Percentiles rank a stretch among this genome's conserved stretches.
phyloP scores from a whole-genome alignment of 2,888 invertebrate species.

The Mongoloraphidia duomilia region DNA sequence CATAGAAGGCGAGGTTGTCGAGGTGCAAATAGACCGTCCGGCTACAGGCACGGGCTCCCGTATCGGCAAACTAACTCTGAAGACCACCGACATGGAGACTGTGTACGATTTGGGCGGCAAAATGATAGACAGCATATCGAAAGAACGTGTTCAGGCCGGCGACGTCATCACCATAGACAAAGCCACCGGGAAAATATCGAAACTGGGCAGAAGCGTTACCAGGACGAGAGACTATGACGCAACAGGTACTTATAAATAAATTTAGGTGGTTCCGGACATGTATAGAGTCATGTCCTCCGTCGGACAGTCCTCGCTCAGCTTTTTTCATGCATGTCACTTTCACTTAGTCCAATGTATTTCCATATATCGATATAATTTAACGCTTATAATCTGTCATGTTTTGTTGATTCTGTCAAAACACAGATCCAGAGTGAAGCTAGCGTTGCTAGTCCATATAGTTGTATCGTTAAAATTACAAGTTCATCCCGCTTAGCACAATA shows the following conservation, averaged over 20 bases:
- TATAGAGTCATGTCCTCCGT: too few relatives aligned
- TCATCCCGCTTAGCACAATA: too few relatives aligned
- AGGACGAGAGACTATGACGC: constrained; percentile 96
- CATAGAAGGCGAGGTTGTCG: constrained; percentile 97
- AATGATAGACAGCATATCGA: constrained; percentile 92
- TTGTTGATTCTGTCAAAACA: too few relatives aligned
- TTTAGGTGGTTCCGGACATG: too few relatives aligned
- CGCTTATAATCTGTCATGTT: too few relatives aligned
- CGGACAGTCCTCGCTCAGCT: too few relatives aligned
- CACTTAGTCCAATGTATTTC: too few relatives aligned
- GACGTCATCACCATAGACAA: constrained; percentile 98
- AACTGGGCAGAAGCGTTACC: constrained; percentile 86
- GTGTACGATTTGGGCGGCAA: constrained; percentile 96
- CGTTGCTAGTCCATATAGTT: too few relatives aligned
- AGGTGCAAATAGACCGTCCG: constrained; percentile 90
- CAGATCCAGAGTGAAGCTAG: too few relatives aligned
- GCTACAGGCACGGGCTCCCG: constrained; percentile 79
- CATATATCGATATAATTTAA: too few relatives aligned
- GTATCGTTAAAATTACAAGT: too few relatives aligned
- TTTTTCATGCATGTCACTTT: too few relatives aligned
- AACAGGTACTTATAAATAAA: constrained; percentile 42
- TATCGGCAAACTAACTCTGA: constrained; percentile 87
- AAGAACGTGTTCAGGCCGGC: constrained; percentile 90
- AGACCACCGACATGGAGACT: constrained; percentile 99
- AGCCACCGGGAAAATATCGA: constrained; percentile 88